A percentile compares a stretch with the other conserved stretches of the same genome.
Evolutionary conservation across 2,888 invertebrate genomes (phyloP).

Genomic region (Tipula vernalis): DNA sequence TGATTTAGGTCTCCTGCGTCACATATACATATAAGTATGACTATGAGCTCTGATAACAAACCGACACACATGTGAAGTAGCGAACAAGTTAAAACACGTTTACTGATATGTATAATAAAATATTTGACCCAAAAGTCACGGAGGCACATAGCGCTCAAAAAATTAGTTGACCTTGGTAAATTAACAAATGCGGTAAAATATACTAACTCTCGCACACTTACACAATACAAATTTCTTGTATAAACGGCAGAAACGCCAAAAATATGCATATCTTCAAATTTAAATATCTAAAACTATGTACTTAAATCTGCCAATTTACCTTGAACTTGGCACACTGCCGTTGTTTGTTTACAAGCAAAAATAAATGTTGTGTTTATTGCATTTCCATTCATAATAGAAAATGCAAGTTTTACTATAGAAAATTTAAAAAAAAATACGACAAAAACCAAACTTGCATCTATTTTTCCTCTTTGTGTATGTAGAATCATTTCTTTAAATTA

Average conservation of each 20-base stretch:
- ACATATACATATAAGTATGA: no score
- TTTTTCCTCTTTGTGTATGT: not conserved
- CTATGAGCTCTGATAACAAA: no score
- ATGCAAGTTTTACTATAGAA: not conserved
- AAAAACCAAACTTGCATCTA: not conserved
- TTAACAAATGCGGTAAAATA: no score
- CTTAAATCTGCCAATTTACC: not conserved
- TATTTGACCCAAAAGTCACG: no score
- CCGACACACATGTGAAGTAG: no score
- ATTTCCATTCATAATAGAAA: not conserved
- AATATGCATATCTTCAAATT: not conserved
- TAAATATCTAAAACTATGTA: not conserved
- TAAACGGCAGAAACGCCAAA: not conserved
- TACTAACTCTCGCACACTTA: no score
- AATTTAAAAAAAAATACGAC: not conserved
- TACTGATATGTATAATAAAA: no score
- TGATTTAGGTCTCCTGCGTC: no score
- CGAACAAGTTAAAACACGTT: no score
- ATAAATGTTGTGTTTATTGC: not conserved
- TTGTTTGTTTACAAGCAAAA: not conserved
- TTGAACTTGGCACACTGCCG: not conserved
- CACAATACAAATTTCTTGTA: no score
- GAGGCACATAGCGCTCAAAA: no score
- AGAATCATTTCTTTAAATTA: not conserved
- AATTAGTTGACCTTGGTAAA: no score